Evolutionary conservation across 2,113 vertebrate species (phyloP), one percentile per base, ranked within the genome.

Genomic region (Larimichthys crocea): DNA sequence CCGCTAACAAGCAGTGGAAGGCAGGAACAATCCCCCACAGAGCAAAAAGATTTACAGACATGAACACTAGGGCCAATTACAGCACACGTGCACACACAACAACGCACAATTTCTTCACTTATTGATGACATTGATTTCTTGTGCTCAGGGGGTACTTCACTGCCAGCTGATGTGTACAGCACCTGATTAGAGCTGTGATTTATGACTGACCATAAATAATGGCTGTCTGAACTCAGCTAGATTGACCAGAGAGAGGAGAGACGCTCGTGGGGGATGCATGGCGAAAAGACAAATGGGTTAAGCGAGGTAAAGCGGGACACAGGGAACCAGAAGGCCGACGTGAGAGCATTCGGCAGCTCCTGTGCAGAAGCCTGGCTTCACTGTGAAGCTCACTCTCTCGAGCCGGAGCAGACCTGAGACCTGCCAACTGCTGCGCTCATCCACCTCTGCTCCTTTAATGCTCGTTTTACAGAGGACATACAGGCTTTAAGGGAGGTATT

Each of bases 141-240:
- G 31, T 11, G 56, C 80, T 81, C 50, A 2, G 53, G 62, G 35
- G 52, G 59, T 42, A 17, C 57, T 60, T 68, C 60, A 11, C 50
- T 48, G 73, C 31, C 40, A 69, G 60, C 80, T 48, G 76, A 64
- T 22, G 81, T 76, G 67, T 82, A 63, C 60, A 71, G 63, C 68
- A 85, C 68, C 79, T 87, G 86, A 89, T 90, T 89, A 88, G 73
- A 67, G 80, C 0, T 11, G 48, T 56, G 91, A 91, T 92, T 80
- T 90, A 88, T 56, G 86, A 83, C 40, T 17, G 71, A 24, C 69
- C 48, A 15, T 35, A 55, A 83, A 76, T 71, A 84, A 84, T 44
- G 64, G 52, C 53, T 80, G 61, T 62, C 59, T 40, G 70, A 64
- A 61, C 67, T 86, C 75, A 60, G 79, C 64, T n/a, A 22, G 60